Evolutionary conservation across 1,140 invertebrate species (phyloP).

Genomic region (Triops cancriformis): DNA sequence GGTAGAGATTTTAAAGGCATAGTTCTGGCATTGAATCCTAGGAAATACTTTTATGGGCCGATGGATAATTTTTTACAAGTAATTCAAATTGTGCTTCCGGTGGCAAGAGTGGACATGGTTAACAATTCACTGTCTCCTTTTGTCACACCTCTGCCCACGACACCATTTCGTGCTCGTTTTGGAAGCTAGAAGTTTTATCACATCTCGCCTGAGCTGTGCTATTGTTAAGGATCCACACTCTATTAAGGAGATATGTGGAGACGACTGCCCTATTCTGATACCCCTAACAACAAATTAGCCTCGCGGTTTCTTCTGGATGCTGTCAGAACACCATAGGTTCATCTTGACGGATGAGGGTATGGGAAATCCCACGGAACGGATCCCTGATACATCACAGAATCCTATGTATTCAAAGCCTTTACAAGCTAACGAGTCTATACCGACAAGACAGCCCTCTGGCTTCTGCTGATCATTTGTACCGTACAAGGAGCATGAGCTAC

Average conservation of each 20-base stretch:
- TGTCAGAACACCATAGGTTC: background rate
- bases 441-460: conserved; percentile 11
- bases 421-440: background rate
- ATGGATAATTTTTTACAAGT: too few relatives aligned
- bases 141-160: too few relatives aligned
- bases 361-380: background rate
- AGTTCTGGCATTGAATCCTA: background rate
- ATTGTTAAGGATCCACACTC: too few relatives aligned
- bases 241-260: too few relatives aligned
- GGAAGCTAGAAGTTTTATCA: too few relatives aligned
- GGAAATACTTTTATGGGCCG: background rate
- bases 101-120: too few relatives aligned
- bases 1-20: background rate
- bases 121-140: too few relatives aligned
- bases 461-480: background rate
- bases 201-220: too few relatives aligned
- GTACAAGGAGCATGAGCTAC: background rate
- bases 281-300: background rate
- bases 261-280: too few relatives aligned
- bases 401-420: background rate
- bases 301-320: background rate
- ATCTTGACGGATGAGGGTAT: conserved; percentile 1
- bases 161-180: too few relatives aligned
- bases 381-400: background rate
- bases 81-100: too few relatives aligned